Base-by-base conservation (phyloP, 2,888 invertebrate genomes). In the Pyrgus malvae region DNA sequence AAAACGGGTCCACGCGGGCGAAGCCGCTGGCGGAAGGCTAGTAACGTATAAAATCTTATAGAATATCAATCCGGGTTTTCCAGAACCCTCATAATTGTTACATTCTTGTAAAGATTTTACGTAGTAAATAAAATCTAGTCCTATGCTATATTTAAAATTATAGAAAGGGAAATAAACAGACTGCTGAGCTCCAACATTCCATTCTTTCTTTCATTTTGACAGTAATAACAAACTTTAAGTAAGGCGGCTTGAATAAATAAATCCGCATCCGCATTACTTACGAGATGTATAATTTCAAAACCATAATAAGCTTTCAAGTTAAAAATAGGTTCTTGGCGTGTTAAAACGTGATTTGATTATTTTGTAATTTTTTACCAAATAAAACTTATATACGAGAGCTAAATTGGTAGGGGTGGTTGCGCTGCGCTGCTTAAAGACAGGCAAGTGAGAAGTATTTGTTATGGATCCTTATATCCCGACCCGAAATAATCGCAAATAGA, bases 231-330 rank as follows among this genome's bases (percentile, higher is more conserved):
- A 51, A 51, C 37, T 51, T 51, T 37, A 35, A 35, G 33, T 33
- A 29, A 51, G 38, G 51, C 37, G 44, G 44, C 44, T 45, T 45
- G 37, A 51, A 51, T 53, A 53, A 53, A 53, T 53, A n/a, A n/a
- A n/a, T n/a, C n/a, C 51, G 44, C 37, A 35, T 44, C 37, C 44
- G 37, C 37, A 44, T 53, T 21, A 44, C 37, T 19, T 37, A 53
- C 19, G 14, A 53, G 42, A 53, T 9, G 27, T 31, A 21, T 7
- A 23, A 23, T 35, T 35, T 11, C 14, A 5, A 9, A 33, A 35
- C n/a, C 16, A 23, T 35, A 35, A 35, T 46, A 35, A 11, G 45
- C 19, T n/a, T 9, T 4, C 27, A 23, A 6, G 23, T 23, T 23
- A 23, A 23, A 4, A n/a, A 19, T 23, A n/a, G n/a, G n/a, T n/a